Evolutionary conservation across 2,888 invertebrate species (phyloP), one percentile per base, ranked within the genome.

Genomic region (Dusona sp.): DNA sequence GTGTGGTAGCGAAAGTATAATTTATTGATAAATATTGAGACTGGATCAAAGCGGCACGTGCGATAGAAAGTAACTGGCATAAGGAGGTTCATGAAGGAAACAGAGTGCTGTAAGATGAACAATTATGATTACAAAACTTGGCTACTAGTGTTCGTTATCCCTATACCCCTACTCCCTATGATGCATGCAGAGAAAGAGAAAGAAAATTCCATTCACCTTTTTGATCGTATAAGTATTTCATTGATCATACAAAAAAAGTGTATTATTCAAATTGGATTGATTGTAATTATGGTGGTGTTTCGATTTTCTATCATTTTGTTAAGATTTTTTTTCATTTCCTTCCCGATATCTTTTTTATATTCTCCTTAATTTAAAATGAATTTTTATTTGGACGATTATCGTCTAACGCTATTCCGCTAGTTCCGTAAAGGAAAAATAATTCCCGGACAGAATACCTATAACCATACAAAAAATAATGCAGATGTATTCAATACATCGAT

Each of bases 61-160:
- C 38, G 25, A 42, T 67, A 42, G 64, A 83, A 78, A 78, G 72
- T 78, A 74, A 38, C 16, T 29, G 13, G 42, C 51, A 51, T 11
- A 42, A 22, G 38, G 25, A 42, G 70, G 68, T 57, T 19, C 29
- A 81, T 67, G 42, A 61, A 45, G 11, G 22, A 78, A 78, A 83
- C 73, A n/a, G 65, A 48, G 73, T 25, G 36, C 38, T 54, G 65
- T 64, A 65, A 72, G 73, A 80, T 73, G 73, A 11, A 25, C 67
- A 77, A 79, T 57, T 36, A 25, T 51, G n/a, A 78, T 83, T 67
- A 73, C 73, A 36, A 51, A 42, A 67, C 36, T 65, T 72, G 70
- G 11, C 45, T 25, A 33, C 57, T 45, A 57, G 22, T 65, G n/a
- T 25, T 36, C n/a, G 42, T 78, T 79, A 73, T 79, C 73, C n/a